These are phyloP conservation scores for Drosophila peninsularis DNA, from an alignment of 2,888 invertebrate species.

Conservation along the genomic window DNA sequence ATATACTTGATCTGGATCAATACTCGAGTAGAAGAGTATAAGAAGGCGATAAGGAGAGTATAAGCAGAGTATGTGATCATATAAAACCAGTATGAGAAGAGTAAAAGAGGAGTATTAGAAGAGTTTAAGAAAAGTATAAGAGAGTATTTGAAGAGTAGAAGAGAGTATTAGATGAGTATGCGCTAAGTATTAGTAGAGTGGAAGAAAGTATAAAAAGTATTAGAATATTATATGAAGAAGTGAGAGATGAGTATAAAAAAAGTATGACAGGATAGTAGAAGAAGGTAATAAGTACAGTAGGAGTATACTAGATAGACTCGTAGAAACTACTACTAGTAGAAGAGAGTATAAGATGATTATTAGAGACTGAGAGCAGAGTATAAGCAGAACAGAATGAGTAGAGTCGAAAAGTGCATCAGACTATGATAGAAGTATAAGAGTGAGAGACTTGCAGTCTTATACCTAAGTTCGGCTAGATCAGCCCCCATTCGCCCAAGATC, in stretches of 20 bases:
- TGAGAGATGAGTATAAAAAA: neutral
- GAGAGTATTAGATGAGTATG: neutral
- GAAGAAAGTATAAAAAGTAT: neutral
- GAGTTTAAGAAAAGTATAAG: no score
- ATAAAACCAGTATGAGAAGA: no score
- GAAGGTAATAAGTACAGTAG: no score
- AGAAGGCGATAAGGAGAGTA: neutral
- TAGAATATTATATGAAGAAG: no score
- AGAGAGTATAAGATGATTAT: no score
- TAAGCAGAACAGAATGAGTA: neutral
- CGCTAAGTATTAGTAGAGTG: neutral
- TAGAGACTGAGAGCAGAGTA: no score
- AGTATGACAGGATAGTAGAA: neutral
- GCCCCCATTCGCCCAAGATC: neutral
- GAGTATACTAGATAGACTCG: no score
- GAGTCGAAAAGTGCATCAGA: neutral
- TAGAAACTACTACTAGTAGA: no score
- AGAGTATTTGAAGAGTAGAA: neutral
- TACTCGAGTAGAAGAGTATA: neutral
- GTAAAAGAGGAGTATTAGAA: neutral
- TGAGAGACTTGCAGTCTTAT: no score
- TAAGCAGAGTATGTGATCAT: neutral
- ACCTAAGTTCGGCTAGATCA: no score
- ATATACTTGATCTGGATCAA: neutral
- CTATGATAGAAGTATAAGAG: no score